Base-by-base conservation (phyloP, 2,113 vertebrate species). In the Etheostoma cragini region DNA sequence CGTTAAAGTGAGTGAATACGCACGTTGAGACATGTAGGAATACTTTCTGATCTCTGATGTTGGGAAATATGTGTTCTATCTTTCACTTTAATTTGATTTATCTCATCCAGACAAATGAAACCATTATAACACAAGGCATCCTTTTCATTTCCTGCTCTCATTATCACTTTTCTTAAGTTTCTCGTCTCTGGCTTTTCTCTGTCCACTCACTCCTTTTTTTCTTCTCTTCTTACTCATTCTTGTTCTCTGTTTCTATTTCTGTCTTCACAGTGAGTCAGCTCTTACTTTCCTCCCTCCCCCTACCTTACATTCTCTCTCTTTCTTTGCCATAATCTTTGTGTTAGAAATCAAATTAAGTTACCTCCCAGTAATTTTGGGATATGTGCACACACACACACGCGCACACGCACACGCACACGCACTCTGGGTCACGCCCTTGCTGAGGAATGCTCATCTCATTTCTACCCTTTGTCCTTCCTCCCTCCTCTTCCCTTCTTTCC, bases 221-320 rank as follows among this genome's bases (percentile, higher is more conserved):
- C 21, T 24, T n/a, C 42, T 72, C 38, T 56, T 80, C 65, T 78
- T 79, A 66, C 72, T 86, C 68, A 73, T 82, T 76, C 78, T 30
- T 52, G 3, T 67, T 80, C 57, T 78, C 62, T 74, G 54, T 50
- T 74, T 84, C 88, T 86, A 72, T 91, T 90, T 85, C 71, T 80
- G 86, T 87, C 86, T 63, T 72, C 72, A 26, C 30, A 60, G 80
- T 89, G 90, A 91, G 79, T 92, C 91, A 85, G 91, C 89, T 80
- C 71, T 85, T 30, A 8, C 80, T 61, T 53, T 83, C 17, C 26
- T 21, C 13, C 58, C 42, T 54, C 42, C 73, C 72, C 65, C 52
- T 42, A 8, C 42, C 35, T 10, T 45, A n/a, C 61, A 35, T 24
- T 42, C 42, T 45, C 38, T 64, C 50, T 73, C 49, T 45, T 26